These are phyloP conservation scores for Rhagonycha fulva DNA, from an alignment of 2,888 invertebrate species.

Conservation along the genomic window DNA sequence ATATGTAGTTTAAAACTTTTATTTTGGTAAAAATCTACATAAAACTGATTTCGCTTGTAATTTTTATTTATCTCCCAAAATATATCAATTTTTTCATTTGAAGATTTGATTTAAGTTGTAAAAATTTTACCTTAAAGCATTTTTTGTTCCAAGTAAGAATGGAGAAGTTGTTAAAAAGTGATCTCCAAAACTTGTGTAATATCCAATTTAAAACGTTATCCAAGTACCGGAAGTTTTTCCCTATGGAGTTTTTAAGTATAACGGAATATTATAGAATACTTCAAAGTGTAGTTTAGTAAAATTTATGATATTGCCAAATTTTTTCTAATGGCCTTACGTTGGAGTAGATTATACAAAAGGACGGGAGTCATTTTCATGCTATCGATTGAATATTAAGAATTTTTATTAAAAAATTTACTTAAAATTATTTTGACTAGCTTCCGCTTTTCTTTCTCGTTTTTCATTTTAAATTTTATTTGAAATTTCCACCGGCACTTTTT, in stretches of 20 bases:
- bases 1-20: not conserved
- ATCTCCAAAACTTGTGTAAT: slow-evolving; percentile 1
- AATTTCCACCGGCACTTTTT: not conserved
- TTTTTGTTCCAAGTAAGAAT: not conserved
- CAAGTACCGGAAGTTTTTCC: slow-evolving; percentile 10
- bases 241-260: slow-evolving; percentile 11
- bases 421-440: not conserved
- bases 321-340: slow-evolving; percentile 15
- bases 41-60: not conserved
- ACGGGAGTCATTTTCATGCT: slow-evolving; percentile 5
- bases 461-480: not conserved
- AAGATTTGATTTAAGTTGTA: not conserved
- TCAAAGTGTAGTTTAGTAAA: slow-evolving; percentile 14
- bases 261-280: slow-evolving; percentile 21
- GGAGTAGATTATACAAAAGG: slow-evolving; percentile 12
- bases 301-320: slow-evolving; percentile 26
- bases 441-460: not conserved
- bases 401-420: not conserved
- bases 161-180: slow-evolving; percentile 3
- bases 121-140: not conserved
- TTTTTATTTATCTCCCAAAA: not conserved
- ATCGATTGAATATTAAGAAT: not conserved
- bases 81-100: not conserved
- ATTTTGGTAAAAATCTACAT: not conserved
- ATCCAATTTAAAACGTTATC: slow-evolving; percentile 4